Conservation (phyloP, 1,140 invertebrate species). For the Arctopsyche grandis region DNA sequence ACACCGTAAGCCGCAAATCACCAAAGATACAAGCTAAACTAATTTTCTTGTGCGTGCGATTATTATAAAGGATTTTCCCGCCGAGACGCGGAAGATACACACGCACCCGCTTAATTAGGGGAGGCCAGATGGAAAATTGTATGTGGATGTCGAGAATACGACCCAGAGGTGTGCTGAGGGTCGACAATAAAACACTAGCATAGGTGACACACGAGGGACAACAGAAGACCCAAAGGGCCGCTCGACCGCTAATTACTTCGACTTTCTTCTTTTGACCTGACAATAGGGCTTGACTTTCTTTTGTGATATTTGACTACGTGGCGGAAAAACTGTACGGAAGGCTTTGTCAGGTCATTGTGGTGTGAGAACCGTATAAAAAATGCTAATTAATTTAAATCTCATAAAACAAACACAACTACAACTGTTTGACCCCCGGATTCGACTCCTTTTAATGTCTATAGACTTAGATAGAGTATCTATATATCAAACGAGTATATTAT, state of each 20-base stretch:
- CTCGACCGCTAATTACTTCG: slow-evolving; percentile 4
- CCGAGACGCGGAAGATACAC: too few relatives aligned
- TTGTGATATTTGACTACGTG: neutral
- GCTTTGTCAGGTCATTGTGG: neutral
- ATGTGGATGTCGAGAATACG: neutral
- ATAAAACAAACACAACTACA: too few relatives aligned
- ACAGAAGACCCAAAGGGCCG: neutral
- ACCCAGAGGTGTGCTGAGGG: neutral
- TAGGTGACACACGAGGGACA: neutral
- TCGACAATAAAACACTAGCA: slow-evolving; percentile 3
- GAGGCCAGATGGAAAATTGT: neutral
- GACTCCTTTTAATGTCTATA: too few relatives aligned
- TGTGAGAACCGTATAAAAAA: too few relatives aligned
- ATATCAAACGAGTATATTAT: too few relatives aligned
- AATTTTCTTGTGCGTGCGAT: too few relatives aligned
- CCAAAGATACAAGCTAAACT: too few relatives aligned
- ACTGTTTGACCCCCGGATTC: too few relatives aligned
- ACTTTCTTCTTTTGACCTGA: neutral
- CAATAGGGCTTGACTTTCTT: neutral
- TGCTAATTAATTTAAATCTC: too few relatives aligned
- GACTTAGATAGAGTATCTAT: too few relatives aligned
- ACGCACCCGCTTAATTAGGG: neutral
- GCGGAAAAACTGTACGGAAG: neutral
- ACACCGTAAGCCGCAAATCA: too few relatives aligned
- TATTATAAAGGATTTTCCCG: neutral